phyloP scores from a whole-genome alignment of 2,113 vertebrate species.

The Rhinopithecus roxellana region DNA sequence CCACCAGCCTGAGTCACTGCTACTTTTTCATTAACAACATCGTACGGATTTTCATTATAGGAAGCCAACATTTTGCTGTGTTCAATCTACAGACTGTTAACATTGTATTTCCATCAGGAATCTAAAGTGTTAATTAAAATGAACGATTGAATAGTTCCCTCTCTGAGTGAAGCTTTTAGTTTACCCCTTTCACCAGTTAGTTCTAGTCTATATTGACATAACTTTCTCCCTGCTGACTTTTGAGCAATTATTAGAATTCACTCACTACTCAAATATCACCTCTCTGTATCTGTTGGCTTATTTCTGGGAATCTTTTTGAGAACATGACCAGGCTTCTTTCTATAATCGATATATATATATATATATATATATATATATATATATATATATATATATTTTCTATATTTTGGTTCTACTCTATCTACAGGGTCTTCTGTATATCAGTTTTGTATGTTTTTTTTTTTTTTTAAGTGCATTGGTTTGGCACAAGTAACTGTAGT shows the following conservation, averaged over 20 bases:
- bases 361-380: no score
- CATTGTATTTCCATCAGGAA: background rate
- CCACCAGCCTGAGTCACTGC: background rate
- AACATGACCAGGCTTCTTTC: background rate
- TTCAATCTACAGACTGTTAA: background rate
- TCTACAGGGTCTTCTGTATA: background rate
- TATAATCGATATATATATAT: background rate
- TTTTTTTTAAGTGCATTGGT: background rate
- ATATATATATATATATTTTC: background rate
- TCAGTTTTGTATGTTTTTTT: background rate
- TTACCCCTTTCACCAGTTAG: background rate
- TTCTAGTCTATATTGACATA: background rate
- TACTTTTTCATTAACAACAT: constrained; percentile 46
- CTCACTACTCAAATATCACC: background rate
- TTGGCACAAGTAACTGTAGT: background rate
- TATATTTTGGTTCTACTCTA: constrained; percentile 21
- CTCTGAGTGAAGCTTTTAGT: background rate
- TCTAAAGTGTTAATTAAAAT: background rate
- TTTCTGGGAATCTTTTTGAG: constrained; percentile 32
- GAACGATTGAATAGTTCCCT: background rate
- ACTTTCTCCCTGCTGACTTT: background rate
- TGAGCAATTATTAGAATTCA: background rate
- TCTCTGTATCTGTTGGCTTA: background rate
- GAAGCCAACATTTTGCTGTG: background rate
- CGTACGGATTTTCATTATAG: background rate